Percentiles rank a stretch among this genome's conserved stretches.
Evolutionary conservation across 2,888 invertebrate species (phyloP).

Genomic region (Torymus aiolomorphi): DNA sequence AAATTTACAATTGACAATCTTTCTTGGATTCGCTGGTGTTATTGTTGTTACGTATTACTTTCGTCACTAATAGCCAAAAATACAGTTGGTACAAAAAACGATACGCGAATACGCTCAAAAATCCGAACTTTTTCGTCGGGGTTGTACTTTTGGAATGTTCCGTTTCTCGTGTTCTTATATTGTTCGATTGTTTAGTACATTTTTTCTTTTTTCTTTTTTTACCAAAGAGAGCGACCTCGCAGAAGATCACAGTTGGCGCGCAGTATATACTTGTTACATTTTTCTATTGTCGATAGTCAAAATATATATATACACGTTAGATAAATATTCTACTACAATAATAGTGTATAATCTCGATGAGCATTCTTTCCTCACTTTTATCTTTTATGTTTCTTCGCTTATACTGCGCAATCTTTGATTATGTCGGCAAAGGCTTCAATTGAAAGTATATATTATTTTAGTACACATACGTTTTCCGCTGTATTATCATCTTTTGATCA

Average conservation of each 20-base stretch:
- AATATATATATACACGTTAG: conserved; percentile 47
- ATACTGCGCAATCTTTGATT: conserved; percentile 13
- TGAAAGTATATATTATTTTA: too few relatives aligned
- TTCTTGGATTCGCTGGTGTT: background rate
- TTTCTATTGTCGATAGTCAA: conserved; percentile 50
- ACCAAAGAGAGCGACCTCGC: conserved; percentile 28
- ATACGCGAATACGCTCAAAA: background rate
- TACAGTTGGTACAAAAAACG: too few relatives aligned
- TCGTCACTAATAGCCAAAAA: too few relatives aligned
- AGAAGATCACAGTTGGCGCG: conserved; percentile 47
- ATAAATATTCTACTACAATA: conserved; percentile 51
- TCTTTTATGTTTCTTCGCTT: background rate
- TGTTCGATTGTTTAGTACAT: conserved; percentile 3
- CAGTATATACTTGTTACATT: conserved; percentile 18
- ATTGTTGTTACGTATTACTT: conserved; percentile 10
- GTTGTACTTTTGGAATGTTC: conserved; percentile 52
- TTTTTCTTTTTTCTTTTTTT: conserved; percentile 6
- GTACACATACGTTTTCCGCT: too few relatives aligned
- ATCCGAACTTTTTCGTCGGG: background rate
- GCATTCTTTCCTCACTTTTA: conserved; percentile 31
- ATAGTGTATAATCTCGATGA: conserved; percentile 45
- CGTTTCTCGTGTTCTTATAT: conserved; percentile 32
- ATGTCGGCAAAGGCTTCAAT: conserved; percentile 4
- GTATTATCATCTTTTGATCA: too few relatives aligned
- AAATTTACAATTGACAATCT: conserved; percentile 2